Evolutionary conservation across 2,888 invertebrate genomes (phyloP).

Genomic region (Holacanthella duospinosa): DNA sequence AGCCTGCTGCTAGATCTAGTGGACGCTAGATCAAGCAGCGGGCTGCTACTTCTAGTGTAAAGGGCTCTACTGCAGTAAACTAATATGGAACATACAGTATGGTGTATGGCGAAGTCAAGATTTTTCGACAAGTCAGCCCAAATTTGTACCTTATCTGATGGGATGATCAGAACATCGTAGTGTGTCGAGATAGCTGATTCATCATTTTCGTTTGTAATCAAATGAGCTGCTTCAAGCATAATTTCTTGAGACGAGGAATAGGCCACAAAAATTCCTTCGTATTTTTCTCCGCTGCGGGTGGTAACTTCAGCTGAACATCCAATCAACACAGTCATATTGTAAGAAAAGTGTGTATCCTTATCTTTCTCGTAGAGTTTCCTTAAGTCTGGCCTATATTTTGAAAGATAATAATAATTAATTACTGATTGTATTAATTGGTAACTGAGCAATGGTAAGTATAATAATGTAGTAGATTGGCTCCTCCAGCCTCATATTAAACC

Average conservation of each 20-base stretch:
- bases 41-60: too few species aligned
- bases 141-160: slow-evolving; percentile 36
- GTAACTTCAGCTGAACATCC: slow-evolving; percentile 33
- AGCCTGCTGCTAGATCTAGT: too few species aligned
- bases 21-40: too few species aligned
- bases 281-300: slow-evolving; percentile 28
- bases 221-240: slow-evolving; percentile 36
- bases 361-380: slow-evolving; percentile 9
- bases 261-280: slow-evolving; percentile 35
- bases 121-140: too few species aligned
- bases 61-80: too few species aligned
- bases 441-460: neutral
- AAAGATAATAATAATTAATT: neutral
- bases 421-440: neutral
- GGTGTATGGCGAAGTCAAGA: too few species aligned
- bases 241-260: slow-evolving; percentile 28
- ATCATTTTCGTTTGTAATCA: slow-evolving; percentile 22
- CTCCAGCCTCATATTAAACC: neutral
- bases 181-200: slow-evolving; percentile 32
- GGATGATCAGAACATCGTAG: slow-evolving; percentile 36
- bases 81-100: too few species aligned
- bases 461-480: neutral
- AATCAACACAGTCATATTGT: slow-evolving; percentile 34
- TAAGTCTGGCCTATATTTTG: neutral
- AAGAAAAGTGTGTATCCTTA: slow-evolving; percentile 30